phyloP scores from a whole-genome alignment of 2,113 vertebrate species.

The Ophthalmotilapia sp. region DNA sequence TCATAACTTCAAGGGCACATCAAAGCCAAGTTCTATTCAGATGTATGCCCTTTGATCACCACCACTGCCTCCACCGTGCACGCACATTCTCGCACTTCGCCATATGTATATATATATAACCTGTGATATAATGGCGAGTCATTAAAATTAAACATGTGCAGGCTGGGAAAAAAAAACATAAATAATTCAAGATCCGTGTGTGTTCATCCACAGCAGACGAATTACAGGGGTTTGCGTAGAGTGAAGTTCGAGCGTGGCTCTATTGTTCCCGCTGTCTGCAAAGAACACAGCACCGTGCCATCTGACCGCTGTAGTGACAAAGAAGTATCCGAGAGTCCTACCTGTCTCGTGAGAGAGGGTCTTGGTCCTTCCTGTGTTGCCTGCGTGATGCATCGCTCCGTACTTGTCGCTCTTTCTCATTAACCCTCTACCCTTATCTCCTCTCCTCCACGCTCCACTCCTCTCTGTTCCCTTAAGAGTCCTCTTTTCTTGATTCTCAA shows the following conservation, averaged over 20 bases:
- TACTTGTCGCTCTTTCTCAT: constrained; percentile 60
- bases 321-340: constrained; percentile 70
- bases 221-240: background rate
- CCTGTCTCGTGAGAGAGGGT: constrained; percentile 93
- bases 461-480: constrained; percentile 56
- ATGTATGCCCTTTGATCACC: constrained; percentile 59
- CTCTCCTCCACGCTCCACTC: constrained; percentile 78
- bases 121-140: background rate
- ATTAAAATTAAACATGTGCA: background rate
- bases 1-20: constrained; percentile 65
- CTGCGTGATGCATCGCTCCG: constrained; percentile 90
- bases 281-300: background rate
- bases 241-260: constrained; percentile 16
- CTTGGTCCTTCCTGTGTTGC: constrained; percentile 83
- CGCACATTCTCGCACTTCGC: background rate
- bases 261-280: background rate
- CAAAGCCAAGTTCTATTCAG: constrained; percentile 56
- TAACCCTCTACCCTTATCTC: constrained; percentile 74
- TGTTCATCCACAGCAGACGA: background rate
- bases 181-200: background rate
- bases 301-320: background rate
- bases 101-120: background rate
- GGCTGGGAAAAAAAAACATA: background rate
- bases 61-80: background rate
- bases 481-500: constrained; percentile 60